A percentile compares a stretch with the other conserved stretches of the same genome.
Conservation (phyloP, 2,888 invertebrate genomes). For the Lycophotia porphyrea region DNA sequence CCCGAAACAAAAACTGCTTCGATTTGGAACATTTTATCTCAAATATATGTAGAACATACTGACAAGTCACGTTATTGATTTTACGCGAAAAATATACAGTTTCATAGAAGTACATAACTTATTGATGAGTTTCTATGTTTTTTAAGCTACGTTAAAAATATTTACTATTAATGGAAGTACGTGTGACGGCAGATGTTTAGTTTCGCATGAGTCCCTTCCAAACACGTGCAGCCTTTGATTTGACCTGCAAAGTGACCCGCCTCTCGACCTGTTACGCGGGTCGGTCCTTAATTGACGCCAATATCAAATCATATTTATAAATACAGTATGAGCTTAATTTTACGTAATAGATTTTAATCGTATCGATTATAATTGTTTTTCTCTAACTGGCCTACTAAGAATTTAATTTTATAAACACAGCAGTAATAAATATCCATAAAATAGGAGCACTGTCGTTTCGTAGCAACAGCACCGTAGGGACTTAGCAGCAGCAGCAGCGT, state of each 20-base stretch:
- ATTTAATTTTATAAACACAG: slow-evolving; percentile 5
- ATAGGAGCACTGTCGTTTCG: not conserved
- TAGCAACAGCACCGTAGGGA: not conserved
- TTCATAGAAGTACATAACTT: slow-evolving; percentile 1
- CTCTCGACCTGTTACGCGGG: slow-evolving; percentile 8
- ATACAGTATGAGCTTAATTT: slow-evolving; percentile 13
- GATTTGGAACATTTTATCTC: slow-evolving; percentile 3
- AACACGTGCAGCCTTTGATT: slow-evolving; percentile 46
- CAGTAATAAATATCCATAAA: not conserved
- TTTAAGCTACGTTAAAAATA: slow-evolving; percentile 21
- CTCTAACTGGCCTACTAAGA: not conserved
- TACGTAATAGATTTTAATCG: slow-evolving; percentile 13
- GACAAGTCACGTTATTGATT: slow-evolving; percentile 1
- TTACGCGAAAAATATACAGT: slow-evolving; percentile 8
- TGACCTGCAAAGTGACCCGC: slow-evolving; percentile 29
- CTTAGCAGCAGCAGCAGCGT: not conserved
- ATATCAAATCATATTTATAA: slow-evolving; percentile 37
- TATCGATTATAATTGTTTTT: not conserved
- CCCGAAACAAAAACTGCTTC: not conserved
- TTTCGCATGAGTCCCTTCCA: slow-evolving; percentile 22
- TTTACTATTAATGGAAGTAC: slow-evolving; percentile 13
- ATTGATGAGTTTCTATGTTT: slow-evolving; percentile 13
- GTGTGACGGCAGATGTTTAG: slow-evolving; percentile 23
- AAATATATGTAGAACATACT: not conserved
- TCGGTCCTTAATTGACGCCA: slow-evolving; percentile 27